These are phyloP conservation scores for Thereva unica DNA, from an alignment of 2,888 invertebrate genomes.

Conservation along the genomic window DNA sequence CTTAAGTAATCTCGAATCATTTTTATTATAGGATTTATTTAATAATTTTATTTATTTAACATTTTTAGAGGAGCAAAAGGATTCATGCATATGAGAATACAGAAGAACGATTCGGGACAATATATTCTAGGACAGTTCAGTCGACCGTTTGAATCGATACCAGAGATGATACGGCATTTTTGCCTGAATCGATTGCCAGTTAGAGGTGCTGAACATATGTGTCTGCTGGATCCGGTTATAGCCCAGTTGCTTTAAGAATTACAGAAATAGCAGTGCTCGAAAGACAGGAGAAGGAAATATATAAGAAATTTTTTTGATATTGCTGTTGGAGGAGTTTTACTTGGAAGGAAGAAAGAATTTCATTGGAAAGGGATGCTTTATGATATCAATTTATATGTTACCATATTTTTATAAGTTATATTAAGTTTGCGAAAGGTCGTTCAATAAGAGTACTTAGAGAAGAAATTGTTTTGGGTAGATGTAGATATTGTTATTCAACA, in stretches of 20 bases:
- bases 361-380: too few species aligned
- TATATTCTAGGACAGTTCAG: conserved; percentile 92
- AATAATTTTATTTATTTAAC: background rate
- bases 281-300: background rate
- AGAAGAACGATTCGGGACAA: conserved; percentile 75
- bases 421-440: too few species aligned
- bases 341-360: too few species aligned
- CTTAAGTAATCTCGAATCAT: conserved; percentile 75
- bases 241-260: conserved; percentile 73
- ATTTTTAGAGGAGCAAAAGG: conserved; percentile 82
- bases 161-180: conserved; percentile 94
- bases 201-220: conserved; percentile 95
- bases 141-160: conserved; percentile 88
- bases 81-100: conserved; percentile 97
- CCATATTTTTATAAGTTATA: too few species aligned
- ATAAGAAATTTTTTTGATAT: too few species aligned
- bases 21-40: conserved; percentile 5
- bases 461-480: too few species aligned
- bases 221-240: conserved; percentile 87
- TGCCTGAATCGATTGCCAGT: conserved; percentile 91
- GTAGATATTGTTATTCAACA: too few species aligned
- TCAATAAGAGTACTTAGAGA: too few species aligned
- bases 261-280: conserved; percentile 14
- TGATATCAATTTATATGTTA: too few species aligned
- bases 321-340: too few species aligned